Conservation (phyloP, 2,797 vertebrate species). For the Danio kyathit region DNA sequence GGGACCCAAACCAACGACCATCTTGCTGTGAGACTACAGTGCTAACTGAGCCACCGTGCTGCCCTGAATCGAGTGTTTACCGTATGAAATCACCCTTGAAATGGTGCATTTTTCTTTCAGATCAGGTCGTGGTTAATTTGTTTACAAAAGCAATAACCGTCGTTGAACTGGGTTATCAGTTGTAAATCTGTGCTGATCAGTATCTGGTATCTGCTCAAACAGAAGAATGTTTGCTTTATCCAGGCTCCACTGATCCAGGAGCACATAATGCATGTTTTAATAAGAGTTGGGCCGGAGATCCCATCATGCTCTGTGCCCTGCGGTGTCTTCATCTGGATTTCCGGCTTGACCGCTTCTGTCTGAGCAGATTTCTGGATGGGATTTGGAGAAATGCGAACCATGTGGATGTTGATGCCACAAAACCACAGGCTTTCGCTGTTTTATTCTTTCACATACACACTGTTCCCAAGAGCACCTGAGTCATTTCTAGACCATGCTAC, state of each 20-base stretch:
- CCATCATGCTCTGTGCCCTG: conserved; percentile 72
- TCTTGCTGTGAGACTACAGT: too few species aligned
- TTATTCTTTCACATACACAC: not conserved
- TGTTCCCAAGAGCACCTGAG: not conserved
- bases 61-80: not conserved
- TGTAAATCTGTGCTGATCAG: not conserved
- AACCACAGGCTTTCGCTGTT: conserved; percentile 57
- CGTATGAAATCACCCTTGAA: not conserved
- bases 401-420: conserved; percentile 73
- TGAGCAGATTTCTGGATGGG: conserved; percentile 64
- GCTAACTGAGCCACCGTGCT: too few species aligned
- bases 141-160: not conserved
- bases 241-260: conserved; percentile 74
- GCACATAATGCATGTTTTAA: conserved; percentile 74
- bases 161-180: conserved; percentile 1
- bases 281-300: conserved; percentile 70
- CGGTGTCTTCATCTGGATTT: conserved; percentile 82
- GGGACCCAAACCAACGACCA: too few species aligned
- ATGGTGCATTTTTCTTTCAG: not conserved
- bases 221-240: conserved; percentile 71
- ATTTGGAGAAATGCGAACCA: conserved; percentile 81
- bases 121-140: not conserved
- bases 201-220: conserved; percentile 50
- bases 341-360: conserved; percentile 66
- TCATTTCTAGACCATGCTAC: too few species aligned